A percentile compares a stretch with the other conserved stretches of the same genome.
phyloP scores from a whole-genome alignment of 2,113 vertebrate species.

The Blennius ocellaris region DNA sequence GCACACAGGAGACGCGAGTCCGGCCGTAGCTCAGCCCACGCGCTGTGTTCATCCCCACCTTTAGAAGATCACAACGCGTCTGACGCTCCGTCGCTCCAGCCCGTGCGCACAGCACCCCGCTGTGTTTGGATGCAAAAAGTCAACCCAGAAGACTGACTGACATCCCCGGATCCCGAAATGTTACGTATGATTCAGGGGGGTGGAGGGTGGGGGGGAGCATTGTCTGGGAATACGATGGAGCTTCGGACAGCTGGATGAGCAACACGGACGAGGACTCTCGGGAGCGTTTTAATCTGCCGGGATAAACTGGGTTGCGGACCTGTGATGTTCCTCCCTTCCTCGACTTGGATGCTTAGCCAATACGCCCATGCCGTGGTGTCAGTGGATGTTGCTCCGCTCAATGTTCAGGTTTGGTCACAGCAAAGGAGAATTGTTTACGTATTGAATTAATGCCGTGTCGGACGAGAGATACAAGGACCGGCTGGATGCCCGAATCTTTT shows the following conservation, averaged over 20 bases:
- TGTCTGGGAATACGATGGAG: slow-evolving; percentile 37
- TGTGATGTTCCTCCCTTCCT: slow-evolving; percentile 37
- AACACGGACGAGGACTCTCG: slow-evolving; percentile 10
- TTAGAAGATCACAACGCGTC: slow-evolving; percentile 35
- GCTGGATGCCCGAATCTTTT: slow-evolving; percentile 1
- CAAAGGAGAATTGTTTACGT: slow-evolving; percentile 55
- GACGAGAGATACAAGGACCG: slow-evolving; percentile 17
- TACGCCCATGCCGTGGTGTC: slow-evolving; percentile 80
- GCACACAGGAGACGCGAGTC: neutral
- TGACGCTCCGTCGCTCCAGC: slow-evolving; percentile 16
- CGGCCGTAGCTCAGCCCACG: neutral
- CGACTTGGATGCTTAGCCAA: slow-evolving; percentile 63
- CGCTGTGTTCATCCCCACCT: slow-evolving; percentile 26
- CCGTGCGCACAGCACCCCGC: slow-evolving; percentile 64
- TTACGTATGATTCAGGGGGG: slow-evolving; percentile 43
- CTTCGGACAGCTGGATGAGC: slow-evolving; percentile 48
- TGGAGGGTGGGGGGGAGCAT: slow-evolving; percentile 36
- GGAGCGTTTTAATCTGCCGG: slow-evolving; percentile 36
- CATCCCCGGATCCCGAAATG: slow-evolving; percentile 77
- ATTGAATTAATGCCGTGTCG: slow-evolving; percentile 29
- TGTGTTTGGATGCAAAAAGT: slow-evolving; percentile 83
- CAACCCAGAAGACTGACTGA: slow-evolving; percentile 81
- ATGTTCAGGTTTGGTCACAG: slow-evolving; percentile 69
- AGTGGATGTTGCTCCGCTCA: slow-evolving; percentile 70
- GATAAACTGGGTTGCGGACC: slow-evolving; percentile 34